phyloP scores from a whole-genome alignment of 2,888 invertebrate species.

The Polietes domitor region DNA sequence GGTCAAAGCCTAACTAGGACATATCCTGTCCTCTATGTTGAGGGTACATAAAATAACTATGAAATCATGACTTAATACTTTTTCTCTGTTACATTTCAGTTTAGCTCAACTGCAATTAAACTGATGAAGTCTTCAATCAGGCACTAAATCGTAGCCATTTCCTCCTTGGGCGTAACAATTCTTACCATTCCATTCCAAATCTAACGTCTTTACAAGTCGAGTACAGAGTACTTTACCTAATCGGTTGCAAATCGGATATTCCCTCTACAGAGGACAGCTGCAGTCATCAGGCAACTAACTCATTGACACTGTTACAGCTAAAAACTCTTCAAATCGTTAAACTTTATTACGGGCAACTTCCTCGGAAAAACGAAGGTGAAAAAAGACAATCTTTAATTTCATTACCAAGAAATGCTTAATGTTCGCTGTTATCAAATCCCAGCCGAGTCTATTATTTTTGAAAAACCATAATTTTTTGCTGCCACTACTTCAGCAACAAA shows the following conservation, averaged over 20 bases:
- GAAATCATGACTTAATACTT: no score
- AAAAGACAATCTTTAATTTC: background rate
- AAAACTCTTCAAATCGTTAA: background rate
- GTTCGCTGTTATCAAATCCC: background rate
- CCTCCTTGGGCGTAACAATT: background rate
- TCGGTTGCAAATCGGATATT: background rate
- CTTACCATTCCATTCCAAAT: background rate
- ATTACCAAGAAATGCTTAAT: constrained; percentile 18
- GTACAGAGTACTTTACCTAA: no score
- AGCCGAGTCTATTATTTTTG: background rate
- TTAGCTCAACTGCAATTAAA: no score
- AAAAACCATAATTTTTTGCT: constrained; percentile 9
- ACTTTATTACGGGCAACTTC: background rate
- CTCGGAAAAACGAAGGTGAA: background rate
- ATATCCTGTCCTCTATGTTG: no score
- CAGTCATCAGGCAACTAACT: background rate
- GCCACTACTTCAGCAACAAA: background rate
- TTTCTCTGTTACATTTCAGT: no score
- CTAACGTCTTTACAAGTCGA: background rate
- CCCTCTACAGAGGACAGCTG: background rate
- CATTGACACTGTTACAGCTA: constrained; percentile 1
- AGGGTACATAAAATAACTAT: no score
- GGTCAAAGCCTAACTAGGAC: no score
- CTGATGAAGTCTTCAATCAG: no score
- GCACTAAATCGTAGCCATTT: background rate